Conservation (phyloP, 1,140 invertebrate species). For the Drosophila repletoides region DNA sequence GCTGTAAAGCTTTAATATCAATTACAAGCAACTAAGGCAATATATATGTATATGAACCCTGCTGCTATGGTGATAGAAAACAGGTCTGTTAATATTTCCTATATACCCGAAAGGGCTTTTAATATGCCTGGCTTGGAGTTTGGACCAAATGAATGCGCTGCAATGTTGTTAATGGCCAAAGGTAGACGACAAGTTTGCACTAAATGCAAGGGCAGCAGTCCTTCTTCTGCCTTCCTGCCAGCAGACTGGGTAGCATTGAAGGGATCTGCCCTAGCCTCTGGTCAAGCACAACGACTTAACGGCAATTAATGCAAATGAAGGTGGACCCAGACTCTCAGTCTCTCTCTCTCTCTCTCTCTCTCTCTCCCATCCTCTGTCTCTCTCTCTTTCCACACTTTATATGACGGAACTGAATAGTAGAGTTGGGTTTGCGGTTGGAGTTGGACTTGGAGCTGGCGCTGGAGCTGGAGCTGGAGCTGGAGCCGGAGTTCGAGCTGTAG, state of each 20-base stretch:
- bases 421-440: no score
- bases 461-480: not conserved
- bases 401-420: not conserved
- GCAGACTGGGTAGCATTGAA: not conserved
- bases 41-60: not conserved
- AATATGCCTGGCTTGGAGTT: conserved; percentile 42
- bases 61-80: conserved; percentile 42
- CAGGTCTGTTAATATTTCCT: conserved; percentile 71
- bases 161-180: conserved; percentile 64
- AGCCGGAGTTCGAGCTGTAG: conserved; percentile 16
- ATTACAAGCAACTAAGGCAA: conserved; percentile 53
- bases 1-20: conserved; percentile 57
- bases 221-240: not conserved
- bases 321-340: conserved; percentile 43
- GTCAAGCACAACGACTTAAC: conserved; percentile 66
- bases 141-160: not conserved
- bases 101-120: conserved; percentile 61
- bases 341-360: not conserved
- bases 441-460: conserved; percentile 16
- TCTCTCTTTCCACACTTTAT: not conserved
- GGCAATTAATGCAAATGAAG: conserved; percentile 79
- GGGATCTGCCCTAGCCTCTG: conserved; percentile 33
- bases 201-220: conserved; percentile 51
- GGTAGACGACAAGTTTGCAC: conserved; percentile 65
- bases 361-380: not conserved